These are phyloP conservation scores for Chalcosyrphus nemorum DNA, from an alignment of 2,888 invertebrate genomes.

Conservation along the genomic window DNA sequence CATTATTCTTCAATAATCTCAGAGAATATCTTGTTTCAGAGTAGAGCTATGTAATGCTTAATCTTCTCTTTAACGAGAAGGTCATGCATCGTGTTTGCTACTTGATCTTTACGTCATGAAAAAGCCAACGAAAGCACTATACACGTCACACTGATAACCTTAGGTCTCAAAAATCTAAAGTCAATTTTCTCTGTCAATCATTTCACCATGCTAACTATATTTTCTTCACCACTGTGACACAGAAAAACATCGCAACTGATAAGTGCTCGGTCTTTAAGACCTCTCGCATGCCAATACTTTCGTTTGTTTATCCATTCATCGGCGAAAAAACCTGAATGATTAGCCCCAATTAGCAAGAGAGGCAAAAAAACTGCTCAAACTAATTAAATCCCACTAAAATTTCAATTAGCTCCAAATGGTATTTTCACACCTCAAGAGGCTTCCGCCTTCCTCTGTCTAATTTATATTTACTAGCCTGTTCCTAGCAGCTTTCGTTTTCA, in stretches of 20 bases:
- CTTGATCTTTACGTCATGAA: no score
- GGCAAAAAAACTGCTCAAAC: neutral
- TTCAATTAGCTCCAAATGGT: neutral
- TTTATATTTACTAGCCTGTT: neutral
- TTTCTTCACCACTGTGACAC: neutral
- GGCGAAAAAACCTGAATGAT: neutral
- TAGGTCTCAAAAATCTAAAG: no score
- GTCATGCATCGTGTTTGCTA: no score
- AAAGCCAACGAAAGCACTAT: no score
- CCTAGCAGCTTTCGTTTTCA: neutral
- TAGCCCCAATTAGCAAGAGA: neutral
- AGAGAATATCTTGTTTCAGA: no score
- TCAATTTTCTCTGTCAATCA: neutral
- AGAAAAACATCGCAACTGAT: no score
- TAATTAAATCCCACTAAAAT: neutral
- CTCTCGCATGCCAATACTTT: no score
- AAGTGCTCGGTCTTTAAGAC: no score
- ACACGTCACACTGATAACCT: no score
- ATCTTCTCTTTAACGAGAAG: no score
- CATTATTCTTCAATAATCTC: no score
- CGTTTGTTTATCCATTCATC: neutral
- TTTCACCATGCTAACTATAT: neutral
- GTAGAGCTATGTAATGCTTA: no score
- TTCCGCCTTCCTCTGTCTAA: neutral
- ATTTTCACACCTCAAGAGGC: neutral